Percentiles rank a stretch among this genome's conserved stretches.
phyloP scores from a whole-genome alignment of 2,113 vertebrate genomes.

The Dissostichus mawsoni region DNA sequence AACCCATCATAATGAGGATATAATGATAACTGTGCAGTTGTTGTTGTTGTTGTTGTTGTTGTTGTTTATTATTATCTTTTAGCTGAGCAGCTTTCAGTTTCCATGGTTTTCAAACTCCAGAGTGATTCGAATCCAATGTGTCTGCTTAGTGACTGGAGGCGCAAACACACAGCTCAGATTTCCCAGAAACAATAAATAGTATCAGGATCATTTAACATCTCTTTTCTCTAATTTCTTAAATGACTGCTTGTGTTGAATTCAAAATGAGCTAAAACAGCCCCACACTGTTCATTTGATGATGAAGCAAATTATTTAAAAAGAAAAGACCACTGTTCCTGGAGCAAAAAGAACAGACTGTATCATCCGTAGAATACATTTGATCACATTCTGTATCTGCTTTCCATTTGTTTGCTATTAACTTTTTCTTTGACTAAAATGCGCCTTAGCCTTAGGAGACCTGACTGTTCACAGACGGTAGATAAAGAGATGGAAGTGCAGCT shows the following conservation, averaged over 20 bases:
- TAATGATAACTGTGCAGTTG: neutral
- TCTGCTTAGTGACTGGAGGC: neutral
- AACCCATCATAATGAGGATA: neutral
- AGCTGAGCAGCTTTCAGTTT: neutral
- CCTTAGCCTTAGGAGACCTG: conserved; percentile 6
- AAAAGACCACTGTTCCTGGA: neutral
- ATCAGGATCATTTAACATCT: neutral
- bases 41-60: too few species aligned
- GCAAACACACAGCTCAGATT: neutral
- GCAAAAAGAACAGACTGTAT: too few species aligned
- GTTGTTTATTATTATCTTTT: too few species aligned
- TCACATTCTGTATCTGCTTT: neutral
- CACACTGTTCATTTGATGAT: neutral
- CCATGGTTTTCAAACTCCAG: neutral
- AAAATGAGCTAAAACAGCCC: neutral
- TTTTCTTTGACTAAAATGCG: neutral
- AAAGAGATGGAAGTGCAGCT: conserved; percentile 4
- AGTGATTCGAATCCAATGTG: neutral
- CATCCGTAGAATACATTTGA: neutral
- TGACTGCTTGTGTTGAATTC: neutral
- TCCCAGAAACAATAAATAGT: neutral
- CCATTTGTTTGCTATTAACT: neutral
- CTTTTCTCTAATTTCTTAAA: neutral
- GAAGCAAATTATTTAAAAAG: neutral
- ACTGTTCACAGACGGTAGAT: neutral